A percentile compares a stretch with the other conserved stretches of the same genome.
Evolutionary conservation across 2,113 vertebrate genomes (phyloP).

Genomic region (Crocuta crocuta): DNA sequence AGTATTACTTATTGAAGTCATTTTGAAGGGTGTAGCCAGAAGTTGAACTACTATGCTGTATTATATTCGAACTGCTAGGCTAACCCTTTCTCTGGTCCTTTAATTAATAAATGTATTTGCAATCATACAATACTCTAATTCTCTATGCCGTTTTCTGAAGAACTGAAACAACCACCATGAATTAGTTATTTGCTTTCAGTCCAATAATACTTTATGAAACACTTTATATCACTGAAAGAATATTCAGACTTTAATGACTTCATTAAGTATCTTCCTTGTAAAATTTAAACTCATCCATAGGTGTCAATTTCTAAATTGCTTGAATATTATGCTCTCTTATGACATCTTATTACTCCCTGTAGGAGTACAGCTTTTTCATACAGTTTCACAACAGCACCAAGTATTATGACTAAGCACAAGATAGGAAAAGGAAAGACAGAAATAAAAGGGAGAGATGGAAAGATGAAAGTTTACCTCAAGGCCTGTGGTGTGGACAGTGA

Average conservation of each 20-base stretch:
- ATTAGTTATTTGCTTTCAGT: not conserved
- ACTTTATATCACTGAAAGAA: not conserved
- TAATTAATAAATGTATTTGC: not conserved
- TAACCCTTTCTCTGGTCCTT: not conserved
- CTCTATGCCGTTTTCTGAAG: not conserved
- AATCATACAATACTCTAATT: not conserved
- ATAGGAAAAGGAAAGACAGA: not conserved
- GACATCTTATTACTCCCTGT: not conserved
- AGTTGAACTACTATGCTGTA: not conserved
- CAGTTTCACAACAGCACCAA: not conserved
- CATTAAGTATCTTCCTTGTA: not conserved
- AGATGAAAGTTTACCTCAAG: not conserved
- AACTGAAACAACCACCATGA: not conserved
- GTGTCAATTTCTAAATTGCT: not conserved
- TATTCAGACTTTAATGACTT: not conserved
- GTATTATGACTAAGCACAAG: not conserved
- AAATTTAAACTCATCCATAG: constrained; percentile 18
- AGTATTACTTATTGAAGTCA: not conserved
- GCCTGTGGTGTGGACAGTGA: not conserved
- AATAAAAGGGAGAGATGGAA: not conserved
- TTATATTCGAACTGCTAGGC: not conserved
- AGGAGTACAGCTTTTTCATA: not conserved
- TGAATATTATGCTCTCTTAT: not conserved
- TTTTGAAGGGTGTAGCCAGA: not conserved
- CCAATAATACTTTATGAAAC: not conserved